Conservation (phyloP, 1,140 invertebrate species). For the Procambarus clarkii region DNA sequence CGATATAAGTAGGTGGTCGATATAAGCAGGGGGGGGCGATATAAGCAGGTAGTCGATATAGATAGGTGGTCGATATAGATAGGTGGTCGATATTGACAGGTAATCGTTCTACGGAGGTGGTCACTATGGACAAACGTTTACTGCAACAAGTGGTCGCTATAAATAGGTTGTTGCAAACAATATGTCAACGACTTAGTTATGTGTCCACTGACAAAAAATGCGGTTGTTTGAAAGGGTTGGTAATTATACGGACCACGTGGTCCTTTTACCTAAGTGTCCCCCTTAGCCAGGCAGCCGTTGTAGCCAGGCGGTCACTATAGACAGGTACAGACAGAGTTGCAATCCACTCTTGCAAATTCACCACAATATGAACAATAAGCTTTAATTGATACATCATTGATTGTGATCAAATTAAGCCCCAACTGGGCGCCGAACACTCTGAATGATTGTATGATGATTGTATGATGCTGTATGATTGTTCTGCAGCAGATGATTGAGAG, state of each 20-base stretch:
- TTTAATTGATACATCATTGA: neutral
- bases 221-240: too few relatives aligned
- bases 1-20: too few relatives aligned
- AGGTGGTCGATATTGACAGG: neutral
- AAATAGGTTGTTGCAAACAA: neutral
- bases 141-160: neutral
- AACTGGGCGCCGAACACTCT: neutral
- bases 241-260: too few relatives aligned
- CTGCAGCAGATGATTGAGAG: neutral
- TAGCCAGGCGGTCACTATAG: neutral
- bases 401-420: conserved; percentile 1
- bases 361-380: conserved; percentile 7
- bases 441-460: neutral
- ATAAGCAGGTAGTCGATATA: neutral
- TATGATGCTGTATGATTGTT: neutral
- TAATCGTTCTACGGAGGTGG: neutral
- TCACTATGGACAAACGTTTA: neutral
- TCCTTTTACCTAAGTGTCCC: too few relatives aligned
- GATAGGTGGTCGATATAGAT: neutral
- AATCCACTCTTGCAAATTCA: neutral
- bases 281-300: too few relatives aligned
- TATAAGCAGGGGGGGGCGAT: too few relatives aligned
- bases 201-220: neutral
- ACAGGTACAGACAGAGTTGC: neutral
- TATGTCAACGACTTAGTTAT: neutral